A percentile compares a stretch with the other conserved stretches of the same genome.
These are phyloP conservation scores for Psittacula echo DNA, from an alignment of 2,797 vertebrate genomes.

Conservation along the genomic window DNA sequence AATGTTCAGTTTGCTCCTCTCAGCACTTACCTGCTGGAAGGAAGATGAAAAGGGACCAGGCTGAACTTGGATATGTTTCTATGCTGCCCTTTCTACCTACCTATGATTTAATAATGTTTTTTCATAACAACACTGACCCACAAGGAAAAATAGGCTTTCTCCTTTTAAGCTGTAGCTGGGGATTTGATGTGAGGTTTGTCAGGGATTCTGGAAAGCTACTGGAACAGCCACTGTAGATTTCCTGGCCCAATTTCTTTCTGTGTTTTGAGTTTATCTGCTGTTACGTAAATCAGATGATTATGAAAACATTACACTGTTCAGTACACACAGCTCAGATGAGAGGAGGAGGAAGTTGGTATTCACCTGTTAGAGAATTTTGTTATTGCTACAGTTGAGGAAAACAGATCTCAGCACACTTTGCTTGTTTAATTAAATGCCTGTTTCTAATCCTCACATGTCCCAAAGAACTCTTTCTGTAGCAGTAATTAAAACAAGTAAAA, in stretches of 20 bases:
- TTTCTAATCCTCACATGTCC: background rate
- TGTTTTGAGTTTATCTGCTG: background rate
- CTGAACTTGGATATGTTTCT: background rate
- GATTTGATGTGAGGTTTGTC: background rate
- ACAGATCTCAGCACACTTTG: background rate
- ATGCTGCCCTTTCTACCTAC: background rate
- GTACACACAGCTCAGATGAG: background rate
- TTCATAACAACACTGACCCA: background rate
- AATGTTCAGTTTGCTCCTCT: background rate
- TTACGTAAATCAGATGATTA: background rate
- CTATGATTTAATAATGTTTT: background rate
- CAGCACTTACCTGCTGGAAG: background rate
- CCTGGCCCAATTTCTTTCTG: background rate
- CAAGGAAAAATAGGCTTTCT: background rate
- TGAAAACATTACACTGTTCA: background rate
- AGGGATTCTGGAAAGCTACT: constrained; percentile 31
- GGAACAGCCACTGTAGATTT: background rate
- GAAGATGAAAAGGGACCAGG: background rate
- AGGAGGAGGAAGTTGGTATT: background rate
- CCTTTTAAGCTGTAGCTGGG: background rate
- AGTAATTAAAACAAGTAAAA: constrained; percentile 29
- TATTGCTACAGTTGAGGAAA: constrained; percentile 12
- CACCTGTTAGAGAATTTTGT: background rate
- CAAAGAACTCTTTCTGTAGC: background rate
- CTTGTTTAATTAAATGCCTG: constrained; percentile 30